phyloP scores from a whole-genome alignment of 2,888 invertebrate genomes.

The Caradrina clavipalpis region DNA sequence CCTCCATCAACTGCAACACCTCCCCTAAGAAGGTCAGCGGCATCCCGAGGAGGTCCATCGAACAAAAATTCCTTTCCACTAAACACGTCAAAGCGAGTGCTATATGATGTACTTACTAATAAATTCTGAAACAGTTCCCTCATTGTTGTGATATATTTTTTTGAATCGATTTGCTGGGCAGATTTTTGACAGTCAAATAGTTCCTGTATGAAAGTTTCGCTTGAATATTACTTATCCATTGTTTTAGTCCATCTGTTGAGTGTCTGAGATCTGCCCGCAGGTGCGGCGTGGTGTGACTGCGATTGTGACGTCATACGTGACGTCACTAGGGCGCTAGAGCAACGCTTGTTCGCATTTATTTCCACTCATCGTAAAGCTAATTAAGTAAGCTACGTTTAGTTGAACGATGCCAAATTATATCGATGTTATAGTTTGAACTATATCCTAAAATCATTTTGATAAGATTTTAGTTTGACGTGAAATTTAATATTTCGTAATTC shows the following conservation, averaged over 20 bases:
- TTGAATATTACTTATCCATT: constrained; percentile 44
- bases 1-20: constrained; percentile 85
- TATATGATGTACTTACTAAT: constrained; percentile 69
- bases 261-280: constrained; percentile 51
- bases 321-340: constrained; percentile 67
- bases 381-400: constrained; percentile 83
- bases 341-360: constrained; percentile 86
- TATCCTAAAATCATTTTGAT: constrained; percentile 44
- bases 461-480: constrained; percentile 75
- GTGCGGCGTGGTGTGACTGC: constrained; percentile 66
- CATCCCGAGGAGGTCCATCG: constrained; percentile 87
- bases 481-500: constrained; percentile 72
- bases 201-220: constrained; percentile 49
- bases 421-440: constrained; percentile 67
- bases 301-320: constrained; percentile 48
- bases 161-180: constrained; percentile 46
- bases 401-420: constrained; percentile 88
- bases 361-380: constrained; percentile 79
- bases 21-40: constrained; percentile 88
- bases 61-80: constrained; percentile 85
- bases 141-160: constrained; percentile 61
- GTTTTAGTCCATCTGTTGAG: constrained; percentile 52
- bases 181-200: constrained; percentile 53
- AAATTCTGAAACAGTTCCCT: constrained; percentile 65
- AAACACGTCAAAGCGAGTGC: constrained; percentile 88